Base-by-base conservation (phyloP, 2,113 vertebrate genomes). In the Thryonomys swinderianus region DNA sequence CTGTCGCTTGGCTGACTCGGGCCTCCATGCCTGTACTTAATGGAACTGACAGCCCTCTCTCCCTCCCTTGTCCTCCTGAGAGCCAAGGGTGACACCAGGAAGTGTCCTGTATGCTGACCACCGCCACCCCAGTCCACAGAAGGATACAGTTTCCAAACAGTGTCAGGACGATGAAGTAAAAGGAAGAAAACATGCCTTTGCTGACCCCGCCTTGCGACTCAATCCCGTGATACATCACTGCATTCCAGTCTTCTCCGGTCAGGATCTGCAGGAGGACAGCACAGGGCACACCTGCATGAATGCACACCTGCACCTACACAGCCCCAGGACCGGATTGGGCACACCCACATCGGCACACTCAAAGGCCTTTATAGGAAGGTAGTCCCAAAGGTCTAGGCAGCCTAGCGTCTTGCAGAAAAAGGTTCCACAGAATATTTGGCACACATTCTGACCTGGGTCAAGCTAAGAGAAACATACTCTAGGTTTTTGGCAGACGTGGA, bases 131-230 rank as follows among this genome's bases (percentile, higher is more conserved):
- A 5, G n/a, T 32, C 30, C 40, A 2, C 13, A n/a, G 34, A 95
- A 99, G 99, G 99, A 99, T 99, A 99, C 99, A 99, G 98, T 99
- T 99, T 83, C 99, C 99, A 59, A 99, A 99, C 37, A 99, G 98
- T 0, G 99, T 99, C 84, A 99, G 98, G 84, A 99, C 98, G 0
- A 99, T 99, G 98, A 99, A 99, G 97, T 99, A 99, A 73, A 99
- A 98, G 27, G 99, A 99, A 37, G 99, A 99, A 97, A 99, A 99
- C 99, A 99, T 99, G 78, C 99, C 99, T 18, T 98, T 98, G 48
- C 97, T 99, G 73, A 99, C 99, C 0, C 99, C 99, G 0, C 99
- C 99, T 67, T 99, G 99, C 0, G 99, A 99, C 53, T 99, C 98
- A 0, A 99, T 99, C 42, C 99, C 99, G 0, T 99, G 99, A 93